Evolutionary conservation across 2,797 vertebrate species (phyloP), one percentile per base, ranked within the genome.

Genomic region (Myiothlypis coronata): DNA sequence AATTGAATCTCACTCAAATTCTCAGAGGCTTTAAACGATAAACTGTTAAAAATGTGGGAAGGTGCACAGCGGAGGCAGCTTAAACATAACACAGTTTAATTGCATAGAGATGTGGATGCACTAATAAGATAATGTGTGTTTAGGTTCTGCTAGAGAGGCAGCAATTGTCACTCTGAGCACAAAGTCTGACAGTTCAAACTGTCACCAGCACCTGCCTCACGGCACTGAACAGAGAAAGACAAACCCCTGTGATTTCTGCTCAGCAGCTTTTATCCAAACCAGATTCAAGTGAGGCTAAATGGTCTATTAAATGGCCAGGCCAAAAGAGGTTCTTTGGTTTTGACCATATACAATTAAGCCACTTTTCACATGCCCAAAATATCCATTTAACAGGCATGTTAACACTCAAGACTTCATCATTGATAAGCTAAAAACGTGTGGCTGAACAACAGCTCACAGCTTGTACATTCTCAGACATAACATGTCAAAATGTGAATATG

Each of bases 161-260:
- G 47, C 69, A 90, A 77, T 95, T 89, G 78, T 88, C 80, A 77
- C 64, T 10, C 67, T 46, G 75, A 81, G 91, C 91, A 95, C 56
- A 17, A 68, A 91, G 69, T 95, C 90, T 94, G 97, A 77, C 83
- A 97, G 91, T 56, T 92, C 94, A 83, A 93, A 93, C 53, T 92
- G 90, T 52, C 93, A 97, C 90, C 88, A 96, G 80, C 95, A 97
- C 95, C 97, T 97, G 94, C 93, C 95, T 55, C 9, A 91, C 60
- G 87, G 79, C 71, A 96, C 65, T 3, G 83, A 89, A 55, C 87
- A 95, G 3, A 37, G 59, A 89, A 88, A 97, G 78, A 91, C 69
- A 96, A 97, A 82, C 52, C 74, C 79, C 22, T 4, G 34, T 49
- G 88, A 95, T 78, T 94, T 24, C 78, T 93, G 83, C 79, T 87